phyloP scores from a whole-genome alignment of 1,140 invertebrate genomes.

The Macrostomum lignano region DNA sequence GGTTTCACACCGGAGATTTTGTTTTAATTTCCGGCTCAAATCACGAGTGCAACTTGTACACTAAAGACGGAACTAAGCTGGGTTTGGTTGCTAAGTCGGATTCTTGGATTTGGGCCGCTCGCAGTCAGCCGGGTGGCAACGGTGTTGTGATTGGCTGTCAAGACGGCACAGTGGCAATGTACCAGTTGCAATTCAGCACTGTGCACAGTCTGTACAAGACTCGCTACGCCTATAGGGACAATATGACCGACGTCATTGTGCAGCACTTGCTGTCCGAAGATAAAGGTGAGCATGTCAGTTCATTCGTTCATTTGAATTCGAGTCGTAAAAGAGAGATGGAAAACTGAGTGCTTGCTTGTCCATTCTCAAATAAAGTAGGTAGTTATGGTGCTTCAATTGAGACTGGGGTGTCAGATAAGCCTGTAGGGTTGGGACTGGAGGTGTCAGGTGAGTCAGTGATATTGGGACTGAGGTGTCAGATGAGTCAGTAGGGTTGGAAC shows the following conservation, averaged over 20 bases:
- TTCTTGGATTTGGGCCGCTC: constrained; percentile 59
- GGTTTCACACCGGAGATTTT: constrained; percentile 47
- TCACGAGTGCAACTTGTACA: constrained; percentile 44
- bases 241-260: constrained; percentile 94
- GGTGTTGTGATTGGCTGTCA: constrained; percentile 42
- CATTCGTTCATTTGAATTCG: no score
- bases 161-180: constrained; percentile 70
- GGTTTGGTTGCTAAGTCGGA: constrained; percentile 40
- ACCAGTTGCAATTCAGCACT: constrained; percentile 63
- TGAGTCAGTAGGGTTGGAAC: no score
- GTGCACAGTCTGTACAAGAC: constrained; percentile 74
- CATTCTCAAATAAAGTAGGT: no score
- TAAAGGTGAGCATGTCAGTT: constrained; percentile 33
- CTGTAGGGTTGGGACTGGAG: no score
- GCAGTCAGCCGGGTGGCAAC: constrained; percentile 36
- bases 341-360: no score
- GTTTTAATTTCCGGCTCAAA: constrained; percentile 54
- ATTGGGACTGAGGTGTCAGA: no score
- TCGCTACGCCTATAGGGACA: constrained; percentile 68
- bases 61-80: constrained; percentile 51
- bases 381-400: no score
- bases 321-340: no score
- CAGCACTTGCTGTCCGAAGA: constrained; percentile 76
- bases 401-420: no score
- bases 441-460: no score